These are phyloP conservation scores for Zaprionus davidi DNA, from an alignment of 1,140 invertebrate species.

Conservation along the genomic window DNA sequence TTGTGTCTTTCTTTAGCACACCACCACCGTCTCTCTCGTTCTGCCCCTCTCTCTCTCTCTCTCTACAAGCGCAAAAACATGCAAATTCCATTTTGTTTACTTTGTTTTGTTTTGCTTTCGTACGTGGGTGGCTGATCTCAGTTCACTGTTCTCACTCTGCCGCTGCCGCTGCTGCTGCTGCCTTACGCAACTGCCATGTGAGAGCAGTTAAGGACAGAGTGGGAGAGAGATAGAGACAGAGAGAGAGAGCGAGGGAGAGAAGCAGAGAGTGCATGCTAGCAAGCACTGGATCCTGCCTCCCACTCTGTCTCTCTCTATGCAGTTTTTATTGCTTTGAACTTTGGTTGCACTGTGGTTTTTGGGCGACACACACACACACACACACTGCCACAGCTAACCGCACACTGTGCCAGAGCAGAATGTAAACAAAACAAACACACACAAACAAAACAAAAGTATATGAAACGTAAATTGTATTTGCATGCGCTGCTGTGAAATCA, in stretches of 20 bases:
- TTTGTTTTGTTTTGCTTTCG: conserved; percentile 53
- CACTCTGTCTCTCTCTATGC: conserved; percentile 14
- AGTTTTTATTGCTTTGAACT: conserved; percentile 77
- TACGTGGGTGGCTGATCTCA: conserved; percentile 54
- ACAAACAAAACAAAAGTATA: conserved; percentile 20
- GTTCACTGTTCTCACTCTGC: conserved; percentile 34
- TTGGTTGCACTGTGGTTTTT: conserved; percentile 42
- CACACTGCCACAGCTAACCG: conserved; percentile 9
- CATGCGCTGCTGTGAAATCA: conserved; percentile 67
- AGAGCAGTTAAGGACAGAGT: neutral
- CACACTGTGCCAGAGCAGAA: conserved; percentile 13
- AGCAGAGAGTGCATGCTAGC: too few relatives aligned
- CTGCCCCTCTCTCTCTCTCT: neutral
- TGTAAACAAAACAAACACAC: conserved; percentile 27
- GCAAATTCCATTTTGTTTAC: conserved; percentile 37
- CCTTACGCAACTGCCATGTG: conserved; percentile 31
- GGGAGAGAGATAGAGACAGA: conserved; percentile 3
- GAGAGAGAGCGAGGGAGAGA: neutral
- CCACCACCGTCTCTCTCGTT: neutral
- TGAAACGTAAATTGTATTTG: conserved; percentile 48
- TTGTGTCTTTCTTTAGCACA: conserved; percentile 26
- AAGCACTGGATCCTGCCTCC: neutral
- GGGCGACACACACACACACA: conserved; percentile 35
- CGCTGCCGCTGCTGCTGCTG: neutral
- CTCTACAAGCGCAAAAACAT: conserved; percentile 17